Conservation (phyloP, 2,797 vertebrate genomes). For the Chrysocyon brachyurus region DNA sequence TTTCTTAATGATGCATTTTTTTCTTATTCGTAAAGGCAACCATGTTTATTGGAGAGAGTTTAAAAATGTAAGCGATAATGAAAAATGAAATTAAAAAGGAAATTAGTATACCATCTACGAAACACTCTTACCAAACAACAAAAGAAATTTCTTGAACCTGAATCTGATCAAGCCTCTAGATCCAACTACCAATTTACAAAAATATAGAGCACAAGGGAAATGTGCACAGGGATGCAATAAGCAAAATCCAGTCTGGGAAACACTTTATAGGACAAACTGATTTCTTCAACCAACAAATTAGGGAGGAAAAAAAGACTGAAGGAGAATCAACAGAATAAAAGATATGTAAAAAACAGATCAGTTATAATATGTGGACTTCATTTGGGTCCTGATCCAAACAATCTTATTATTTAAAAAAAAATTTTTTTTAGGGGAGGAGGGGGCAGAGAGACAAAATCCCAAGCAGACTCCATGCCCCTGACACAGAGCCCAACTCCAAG, state of each 20-base stretch:
- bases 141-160: background rate
- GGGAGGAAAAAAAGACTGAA: background rate
- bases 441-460: background rate
- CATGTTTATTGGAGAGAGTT: background rate
- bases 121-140: background rate
- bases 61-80: background rate
- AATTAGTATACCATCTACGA: background rate
- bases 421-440: background rate
- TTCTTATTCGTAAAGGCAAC: background rate
- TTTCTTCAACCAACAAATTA: background rate
- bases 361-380: background rate
- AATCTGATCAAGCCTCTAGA: conserved; percentile 24
- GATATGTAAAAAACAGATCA: background rate
- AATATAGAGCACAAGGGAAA: background rate
- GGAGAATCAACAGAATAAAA: background rate
- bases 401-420: background rate
- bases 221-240: background rate
- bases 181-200: background rate
- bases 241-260: background rate
- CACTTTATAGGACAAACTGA: background rate
- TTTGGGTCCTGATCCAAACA: background rate
- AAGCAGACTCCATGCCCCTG: background rate
- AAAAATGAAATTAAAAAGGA: conserved; percentile 27
- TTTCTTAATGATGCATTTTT: background rate
- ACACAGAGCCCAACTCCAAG: background rate